These are phyloP conservation scores for Alethe diademata DNA, from an alignment of 2,113 vertebrate species.

Conservation along the genomic window DNA sequence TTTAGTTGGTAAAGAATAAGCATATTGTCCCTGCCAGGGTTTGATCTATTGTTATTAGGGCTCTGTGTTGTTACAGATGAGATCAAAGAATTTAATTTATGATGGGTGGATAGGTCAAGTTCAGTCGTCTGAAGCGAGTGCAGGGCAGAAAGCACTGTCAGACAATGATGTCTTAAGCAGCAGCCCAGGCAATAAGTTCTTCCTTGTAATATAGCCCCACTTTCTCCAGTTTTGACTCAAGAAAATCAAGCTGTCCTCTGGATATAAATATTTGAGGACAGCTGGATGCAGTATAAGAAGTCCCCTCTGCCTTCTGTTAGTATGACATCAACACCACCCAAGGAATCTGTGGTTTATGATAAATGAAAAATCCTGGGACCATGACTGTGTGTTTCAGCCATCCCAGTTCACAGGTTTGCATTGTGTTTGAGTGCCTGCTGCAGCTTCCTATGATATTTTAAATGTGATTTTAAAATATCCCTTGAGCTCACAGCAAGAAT, in stretches of 20 bases:
- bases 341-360: background rate
- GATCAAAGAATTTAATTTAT: conserved; percentile 76
- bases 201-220: background rate
- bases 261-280: background rate
- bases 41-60: conserved; percentile 58
- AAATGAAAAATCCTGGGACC: background rate
- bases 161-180: conserved; percentile 41
- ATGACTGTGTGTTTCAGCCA: background rate
- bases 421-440: background rate
- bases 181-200: background rate
- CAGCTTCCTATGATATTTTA: background rate
- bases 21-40: conserved; percentile 9
- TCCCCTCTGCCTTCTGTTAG: background rate
- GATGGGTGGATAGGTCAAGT: conserved; percentile 58
- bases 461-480: background rate
- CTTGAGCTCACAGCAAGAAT: background rate
- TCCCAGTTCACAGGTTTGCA: background rate
- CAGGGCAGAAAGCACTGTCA: background rate
- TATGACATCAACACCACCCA: rapidly evolving
- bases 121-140: conserved; percentile 44
- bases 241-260: background rate
- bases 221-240: background rate
- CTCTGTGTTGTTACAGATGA: conserved; percentile 52
- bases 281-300: background rate
- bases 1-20: conserved; percentile 41